Evolutionary conservation across 2,888 invertebrate species (phyloP).

Genomic region (Ornithoptera alexandrae): DNA sequence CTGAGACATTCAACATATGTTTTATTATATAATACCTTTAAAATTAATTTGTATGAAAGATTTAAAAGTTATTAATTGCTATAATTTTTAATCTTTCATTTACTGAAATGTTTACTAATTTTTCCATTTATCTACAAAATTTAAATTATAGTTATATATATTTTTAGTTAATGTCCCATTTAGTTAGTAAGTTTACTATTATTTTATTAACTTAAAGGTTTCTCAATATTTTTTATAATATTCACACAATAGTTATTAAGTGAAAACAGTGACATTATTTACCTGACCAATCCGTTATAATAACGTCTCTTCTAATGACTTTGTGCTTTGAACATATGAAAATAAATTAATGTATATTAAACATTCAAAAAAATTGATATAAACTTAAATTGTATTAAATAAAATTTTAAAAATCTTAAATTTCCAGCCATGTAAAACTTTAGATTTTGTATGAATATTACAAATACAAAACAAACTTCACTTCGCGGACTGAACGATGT

Average conservation of each 20-base stretch:
- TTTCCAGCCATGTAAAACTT: slow-evolving; percentile 27
- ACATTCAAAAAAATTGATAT: too few species aligned
- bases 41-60: too few species aligned
- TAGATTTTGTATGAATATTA: slow-evolving; percentile 6
- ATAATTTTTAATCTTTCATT: too few species aligned
- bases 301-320: neutral
- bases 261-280: slow-evolving; percentile 24
- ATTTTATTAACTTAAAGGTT: too few species aligned
- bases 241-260: neutral
- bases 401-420: slow-evolving; percentile 28
- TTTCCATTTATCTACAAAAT: too few species aligned
- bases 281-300: slow-evolving; percentile 30
- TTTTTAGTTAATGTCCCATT: too few species aligned
- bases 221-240: too few species aligned
- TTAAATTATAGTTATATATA: too few species aligned
- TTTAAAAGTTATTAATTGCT: too few species aligned
- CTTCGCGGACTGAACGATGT: slow-evolving; percentile 45
- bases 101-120: too few species aligned
- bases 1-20: neutral
- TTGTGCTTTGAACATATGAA: neutral
- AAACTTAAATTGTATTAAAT: slow-evolving; percentile 27
- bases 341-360: neutral
- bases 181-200: too few species aligned
- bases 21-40: too few species aligned
- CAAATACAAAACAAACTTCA: slow-evolving; percentile 52